Base-by-base conservation (phyloP, 92 coral and sea anemone species). In the Palythoa caribaeorum region DNA sequence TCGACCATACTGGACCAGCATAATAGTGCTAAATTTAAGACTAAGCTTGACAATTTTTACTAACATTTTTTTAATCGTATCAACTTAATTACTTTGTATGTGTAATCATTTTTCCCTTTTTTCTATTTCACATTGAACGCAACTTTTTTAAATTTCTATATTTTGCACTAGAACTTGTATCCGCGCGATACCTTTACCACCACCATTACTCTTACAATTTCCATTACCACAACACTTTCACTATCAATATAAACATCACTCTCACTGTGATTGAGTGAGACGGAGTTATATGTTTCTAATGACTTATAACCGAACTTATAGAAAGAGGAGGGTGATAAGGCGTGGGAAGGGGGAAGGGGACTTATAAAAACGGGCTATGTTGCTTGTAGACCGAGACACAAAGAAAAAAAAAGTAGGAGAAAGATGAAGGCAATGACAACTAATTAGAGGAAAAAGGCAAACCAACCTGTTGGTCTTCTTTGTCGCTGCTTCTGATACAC, bases 401-500 rank as follows among this genome's bases (percentile, higher is more conserved):
- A 13, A 4, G n/a, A 15, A 35, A 17, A 62, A 15, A 15, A 11
- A 11, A 4, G 60, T 9, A 54, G 66, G 7, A 17, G 20, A 3
- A 63, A 1, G 70, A 6, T 17, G 70, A 35, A 4, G 37, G 70
- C 9, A n/a, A n/a, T n/a, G n/a, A n/a, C n/a, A n/a, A 63, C 70
- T 17, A 3, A 1, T 71, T 10, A 36, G 36, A 71, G 21, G 2
- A 71, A 10, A 39, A 6, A 39, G 11, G n/a, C 28, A 65, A 70
- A 35, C 75, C 47, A 10, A 95, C 98, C 94, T 79, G 70, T 47
- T 9, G 90, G 88, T 69, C 57, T 83, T 19, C 62, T 44, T 80
- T 95, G 99, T 68, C 93, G 93, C 73, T 92, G 95, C 44, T 89
- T 75, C 54, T 96, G 99, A 63, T 84, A 85, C 53, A 97, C 92